Evolutionary conservation across 2,113 vertebrate species (phyloP).

Genomic region (Anolis carolinensis): DNA sequence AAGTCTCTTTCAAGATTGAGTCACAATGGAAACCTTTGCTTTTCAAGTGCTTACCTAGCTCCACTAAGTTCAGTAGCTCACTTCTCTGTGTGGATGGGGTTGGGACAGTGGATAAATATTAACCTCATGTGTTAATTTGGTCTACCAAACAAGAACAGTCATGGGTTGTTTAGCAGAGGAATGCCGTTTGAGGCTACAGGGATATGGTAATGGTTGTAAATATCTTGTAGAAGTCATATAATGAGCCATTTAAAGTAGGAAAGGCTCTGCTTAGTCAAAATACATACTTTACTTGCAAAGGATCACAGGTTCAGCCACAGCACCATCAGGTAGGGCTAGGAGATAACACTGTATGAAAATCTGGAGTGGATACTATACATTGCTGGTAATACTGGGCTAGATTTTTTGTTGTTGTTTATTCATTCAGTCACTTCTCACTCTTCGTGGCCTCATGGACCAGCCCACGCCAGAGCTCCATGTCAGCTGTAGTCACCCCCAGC

Average conservation of each 20-base stretch:
- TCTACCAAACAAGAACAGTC: conserved; percentile 52
- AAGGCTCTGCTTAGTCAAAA: background rate
- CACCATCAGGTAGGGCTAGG: background rate
- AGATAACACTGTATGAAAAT: background rate
- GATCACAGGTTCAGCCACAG: too few relatives aligned
- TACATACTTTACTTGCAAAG: too few relatives aligned
- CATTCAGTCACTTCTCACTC: too few relatives aligned
- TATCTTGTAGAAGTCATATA: conserved; percentile 46
- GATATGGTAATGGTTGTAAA: conserved; percentile 57
- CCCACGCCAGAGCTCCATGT: too few relatives aligned
- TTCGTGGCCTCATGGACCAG: too few relatives aligned
- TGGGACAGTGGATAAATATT: conserved; percentile 29
- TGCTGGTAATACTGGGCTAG: too few relatives aligned
- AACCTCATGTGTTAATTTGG: background rate
- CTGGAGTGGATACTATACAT: too few relatives aligned
- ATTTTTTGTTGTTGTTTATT: too few relatives aligned
- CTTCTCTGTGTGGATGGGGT: conserved; percentile 32
- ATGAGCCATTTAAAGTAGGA: conserved; percentile 8
- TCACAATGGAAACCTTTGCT: background rate
- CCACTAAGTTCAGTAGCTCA: background rate
- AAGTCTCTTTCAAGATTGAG: background rate
- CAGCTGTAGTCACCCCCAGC: too few relatives aligned
- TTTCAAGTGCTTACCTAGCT: background rate
- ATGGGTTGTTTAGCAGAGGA: conserved; percentile 45
- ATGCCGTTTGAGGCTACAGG: conserved; percentile 54